phyloP scores from a whole-genome alignment of 2,113 vertebrate genomes.

The Bufo gargarizans region DNA sequence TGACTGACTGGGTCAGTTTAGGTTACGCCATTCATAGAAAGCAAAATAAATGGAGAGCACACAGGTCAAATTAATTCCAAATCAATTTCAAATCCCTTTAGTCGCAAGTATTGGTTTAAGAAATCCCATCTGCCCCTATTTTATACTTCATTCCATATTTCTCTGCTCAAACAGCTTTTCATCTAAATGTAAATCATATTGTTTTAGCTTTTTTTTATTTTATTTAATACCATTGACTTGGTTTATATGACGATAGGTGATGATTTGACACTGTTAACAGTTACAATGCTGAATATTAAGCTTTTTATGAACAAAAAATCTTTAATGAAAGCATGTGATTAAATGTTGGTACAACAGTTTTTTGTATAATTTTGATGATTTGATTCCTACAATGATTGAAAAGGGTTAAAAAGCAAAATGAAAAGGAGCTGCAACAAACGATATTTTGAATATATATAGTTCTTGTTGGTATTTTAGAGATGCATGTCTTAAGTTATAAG shows the following conservation, averaged over 20 bases:
- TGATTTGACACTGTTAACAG: constrained; percentile 9
- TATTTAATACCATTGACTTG: constrained; percentile 2
- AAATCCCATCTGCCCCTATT: constrained; percentile 43
- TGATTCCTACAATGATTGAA: not conserved
- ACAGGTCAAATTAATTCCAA: constrained; percentile 58
- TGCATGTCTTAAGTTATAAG: too few species aligned
- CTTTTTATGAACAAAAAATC: not conserved
- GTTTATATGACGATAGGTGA: constrained; percentile 8
- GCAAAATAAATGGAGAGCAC: constrained; percentile 56
- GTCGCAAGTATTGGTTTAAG: constrained; percentile 29
- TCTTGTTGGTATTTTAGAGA: not conserved
- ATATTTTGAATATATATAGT: not conserved
- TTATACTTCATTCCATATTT: constrained; percentile 52
- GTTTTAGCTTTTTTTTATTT: constrained; percentile 16
- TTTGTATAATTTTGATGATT: not conserved
- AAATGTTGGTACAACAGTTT: not conserved
- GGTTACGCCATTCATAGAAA: constrained; percentile 50
- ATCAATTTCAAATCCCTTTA: constrained; percentile 56
- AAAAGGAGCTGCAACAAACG: not conserved
- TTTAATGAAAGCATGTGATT: not conserved
- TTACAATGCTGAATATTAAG: not conserved
- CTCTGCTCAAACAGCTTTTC: constrained; percentile 28
- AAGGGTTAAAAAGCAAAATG: not conserved
- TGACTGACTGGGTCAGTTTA: constrained; percentile 51
- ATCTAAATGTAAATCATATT: constrained; percentile 54